Evolutionary conservation across 1,140 invertebrate genomes (phyloP).

Genomic region (Drosophila yakuba): DNA sequence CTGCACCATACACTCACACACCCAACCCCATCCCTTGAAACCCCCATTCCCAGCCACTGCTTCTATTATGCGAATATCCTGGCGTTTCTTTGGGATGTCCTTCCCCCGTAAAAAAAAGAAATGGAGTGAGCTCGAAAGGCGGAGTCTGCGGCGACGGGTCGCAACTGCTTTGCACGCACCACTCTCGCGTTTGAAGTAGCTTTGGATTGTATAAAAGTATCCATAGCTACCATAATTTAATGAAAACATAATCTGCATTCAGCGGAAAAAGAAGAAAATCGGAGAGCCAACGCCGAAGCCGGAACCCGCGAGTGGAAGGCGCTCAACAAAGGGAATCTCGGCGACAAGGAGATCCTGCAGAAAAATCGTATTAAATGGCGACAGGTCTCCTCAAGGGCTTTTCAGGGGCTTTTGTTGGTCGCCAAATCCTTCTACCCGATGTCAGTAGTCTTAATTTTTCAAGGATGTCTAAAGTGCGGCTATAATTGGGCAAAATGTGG

Average conservation of each 20-base stretch:
- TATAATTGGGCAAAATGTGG: not conserved
- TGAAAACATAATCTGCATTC: conserved; percentile 82
- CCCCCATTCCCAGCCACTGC: conserved; percentile 32
- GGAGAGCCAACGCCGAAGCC: conserved; percentile 36
- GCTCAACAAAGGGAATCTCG: conserved; percentile 1
- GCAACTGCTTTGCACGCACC: conserved; percentile 56
- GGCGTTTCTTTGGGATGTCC: conserved; percentile 18
- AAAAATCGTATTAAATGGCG: conserved; percentile 64
- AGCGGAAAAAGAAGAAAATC: conserved; percentile 45
- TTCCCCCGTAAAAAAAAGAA: not conserved
- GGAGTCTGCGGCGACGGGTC: conserved; percentile 36
- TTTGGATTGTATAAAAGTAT: conserved; percentile 83
- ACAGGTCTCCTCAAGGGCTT: conserved; percentile 38
- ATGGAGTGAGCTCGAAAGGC: conserved; percentile 11
- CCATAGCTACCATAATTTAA: conserved; percentile 83
- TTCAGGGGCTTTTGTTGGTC: conserved; percentile 22
- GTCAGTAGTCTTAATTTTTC: conserved; percentile 32
- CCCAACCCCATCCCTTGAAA: not conserved
- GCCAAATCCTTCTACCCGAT: conserved; percentile 31
- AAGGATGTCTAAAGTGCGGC: not conserved
- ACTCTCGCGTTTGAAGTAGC: conserved; percentile 75
- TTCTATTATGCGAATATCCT: conserved; percentile 68
- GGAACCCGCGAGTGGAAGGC: conserved; percentile 35
- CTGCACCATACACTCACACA: not conserved
- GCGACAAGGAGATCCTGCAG: conserved; percentile 6